Base-by-base conservation (phyloP, 1,140 invertebrate genomes). In the Eriocheir sinensis region DNA sequence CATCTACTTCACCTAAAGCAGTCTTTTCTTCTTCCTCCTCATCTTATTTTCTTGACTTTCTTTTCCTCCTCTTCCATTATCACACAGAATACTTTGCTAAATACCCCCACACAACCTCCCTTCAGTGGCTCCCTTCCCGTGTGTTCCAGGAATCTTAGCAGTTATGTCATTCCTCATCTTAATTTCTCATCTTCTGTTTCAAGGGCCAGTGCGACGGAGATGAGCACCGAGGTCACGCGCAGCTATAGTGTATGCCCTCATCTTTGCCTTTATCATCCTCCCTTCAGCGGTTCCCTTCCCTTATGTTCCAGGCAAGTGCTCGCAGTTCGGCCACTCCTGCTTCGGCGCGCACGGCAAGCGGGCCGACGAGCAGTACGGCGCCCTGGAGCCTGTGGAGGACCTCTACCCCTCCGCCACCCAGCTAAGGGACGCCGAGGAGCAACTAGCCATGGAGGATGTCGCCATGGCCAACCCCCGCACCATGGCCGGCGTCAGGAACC, bases 241-340 rank as follows among this genome's bases (percentile, higher is more conserved):
- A n/a, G n/a, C n/a, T n/a, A n/a, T n/a, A n/a, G n/a, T n/a, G n/a
- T n/a, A n/a, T n/a, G n/a, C n/a, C n/a, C n/a, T n/a, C n/a, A n/a
- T n/a, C n/a, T n/a, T n/a, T n/a, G n/a, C n/a, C n/a, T n/a, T n/a
- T n/a, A n/a, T n/a, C n/a, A n/a, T n/a, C n/a, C n/a, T 79, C 6
- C n/a, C n/a, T 38, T 92, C 15, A 27, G 15, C 30, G 15, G 21
- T 30, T 21, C 38, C 40, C n/a, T n/a, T n/a, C n/a, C n/a, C n/a
- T n/a, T n/a, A n/a, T n/a, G n/a, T n/a, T n/a, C 21, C 89, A 94
- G 94, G 89, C 79, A 86, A 81, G 21, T 94, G 94, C 53, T 94
- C 94, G 32, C 89, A 94, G 89, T 94, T 91, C 89, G 94, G 94
- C 30, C 94, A 94, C 89, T 94, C 94, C 12, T 94, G 94, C 12